Evolutionary conservation across 2,797 vertebrate genomes (phyloP).

Genomic region (Anolis apletophallus): DNA sequence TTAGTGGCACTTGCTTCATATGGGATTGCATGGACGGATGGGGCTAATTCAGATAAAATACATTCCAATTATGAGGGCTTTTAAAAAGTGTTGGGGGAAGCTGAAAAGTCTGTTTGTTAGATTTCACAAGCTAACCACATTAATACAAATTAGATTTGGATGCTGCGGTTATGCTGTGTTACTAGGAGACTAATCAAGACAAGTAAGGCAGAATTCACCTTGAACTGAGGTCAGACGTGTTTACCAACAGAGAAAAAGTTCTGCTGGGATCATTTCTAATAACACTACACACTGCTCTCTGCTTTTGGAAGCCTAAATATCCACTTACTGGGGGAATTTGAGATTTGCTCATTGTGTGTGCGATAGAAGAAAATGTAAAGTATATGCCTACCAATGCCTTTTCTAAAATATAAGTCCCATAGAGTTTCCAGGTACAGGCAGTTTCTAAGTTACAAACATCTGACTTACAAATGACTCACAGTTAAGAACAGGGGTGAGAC

Average conservation of each 20-base stretch:
- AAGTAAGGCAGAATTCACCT: background rate
- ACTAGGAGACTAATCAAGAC: background rate
- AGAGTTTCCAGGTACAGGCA: background rate
- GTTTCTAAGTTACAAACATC: no score
- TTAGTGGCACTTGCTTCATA: background rate
- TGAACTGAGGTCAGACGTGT: background rate
- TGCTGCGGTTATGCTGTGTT: background rate
- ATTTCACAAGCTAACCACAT: background rate
- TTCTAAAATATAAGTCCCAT: background rate
- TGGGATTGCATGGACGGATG: background rate
- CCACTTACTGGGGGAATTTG: no score
- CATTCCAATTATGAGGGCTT: background rate
- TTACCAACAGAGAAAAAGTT: background rate
- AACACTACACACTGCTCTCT: background rate
- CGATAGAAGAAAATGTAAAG: background rate
- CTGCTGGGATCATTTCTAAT: background rate
- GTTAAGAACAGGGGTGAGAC: no score
- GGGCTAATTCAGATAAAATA: background rate
- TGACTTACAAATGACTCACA: no score
- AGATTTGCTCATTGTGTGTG: background rate
- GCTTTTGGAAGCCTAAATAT: background rate
- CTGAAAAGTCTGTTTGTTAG: background rate
- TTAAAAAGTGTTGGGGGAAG: background rate
- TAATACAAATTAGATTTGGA: constrained; percentile 15
- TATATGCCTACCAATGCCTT: background rate